A percentile compares a stretch with the other conserved stretches of the same genome.
Evolutionary conservation across 2,113 vertebrate genomes (phyloP).

Genomic region (Sarotherodon lohbergeri): DNA sequence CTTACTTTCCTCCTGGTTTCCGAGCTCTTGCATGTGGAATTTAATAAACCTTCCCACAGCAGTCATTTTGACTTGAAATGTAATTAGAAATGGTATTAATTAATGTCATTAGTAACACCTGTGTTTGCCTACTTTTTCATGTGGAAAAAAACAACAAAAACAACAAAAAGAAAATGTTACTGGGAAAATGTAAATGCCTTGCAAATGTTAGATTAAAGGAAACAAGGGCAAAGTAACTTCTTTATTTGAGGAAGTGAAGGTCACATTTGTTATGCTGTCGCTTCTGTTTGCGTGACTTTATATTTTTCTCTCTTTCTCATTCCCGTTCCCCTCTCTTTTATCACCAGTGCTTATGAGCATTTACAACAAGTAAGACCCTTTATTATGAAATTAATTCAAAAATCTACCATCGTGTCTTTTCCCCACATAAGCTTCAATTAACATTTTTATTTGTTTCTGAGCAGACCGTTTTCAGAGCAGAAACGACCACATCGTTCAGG

Average conservation of each 20-base stretch:
- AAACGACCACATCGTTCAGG: conserved; percentile 72
- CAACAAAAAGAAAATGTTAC: background rate
- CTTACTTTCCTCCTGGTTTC: background rate
- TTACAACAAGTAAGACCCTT: conserved; percentile 66
- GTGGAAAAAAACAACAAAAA: background rate
- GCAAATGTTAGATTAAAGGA: conserved; percentile 3
- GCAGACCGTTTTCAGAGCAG: conserved; percentile 67
- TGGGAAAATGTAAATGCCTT: conserved; percentile 7
- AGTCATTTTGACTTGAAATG: background rate
- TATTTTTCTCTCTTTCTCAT: background rate
- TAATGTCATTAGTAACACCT: background rate
- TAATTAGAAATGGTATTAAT: background rate
- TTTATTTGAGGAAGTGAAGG: background rate
- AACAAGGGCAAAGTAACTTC: background rate
- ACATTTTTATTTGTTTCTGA: background rate
- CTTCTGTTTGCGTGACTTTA: background rate
- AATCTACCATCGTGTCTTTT: background rate
- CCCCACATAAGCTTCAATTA: background rate
- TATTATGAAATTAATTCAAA: background rate
- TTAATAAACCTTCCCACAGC: background rate
- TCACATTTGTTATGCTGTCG: background rate
- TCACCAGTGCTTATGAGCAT: conserved; percentile 70
- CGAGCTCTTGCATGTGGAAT: background rate
- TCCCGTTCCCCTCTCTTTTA: background rate
- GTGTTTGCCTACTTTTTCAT: background rate